A percentile compares a stretch with the other conserved stretches of the same genome.
These are phyloP conservation scores for Drosophila mulleri DNA, from an alignment of 2,888 invertebrate species.

Conservation along the genomic window DNA sequence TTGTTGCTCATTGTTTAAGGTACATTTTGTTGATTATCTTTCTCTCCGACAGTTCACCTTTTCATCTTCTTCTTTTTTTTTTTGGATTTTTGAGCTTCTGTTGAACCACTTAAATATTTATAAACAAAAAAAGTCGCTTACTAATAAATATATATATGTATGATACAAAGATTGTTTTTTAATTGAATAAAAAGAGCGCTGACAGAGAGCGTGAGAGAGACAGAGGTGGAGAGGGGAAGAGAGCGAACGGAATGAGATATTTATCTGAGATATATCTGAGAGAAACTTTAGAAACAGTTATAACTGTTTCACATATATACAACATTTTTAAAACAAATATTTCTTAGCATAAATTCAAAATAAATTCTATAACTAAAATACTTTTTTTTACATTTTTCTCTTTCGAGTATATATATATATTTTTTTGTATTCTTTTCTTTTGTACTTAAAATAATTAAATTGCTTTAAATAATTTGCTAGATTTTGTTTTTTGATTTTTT, in stretches of 20 bases:
- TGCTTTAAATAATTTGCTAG: conserved; percentile 45
- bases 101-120: conserved; percentile 15
- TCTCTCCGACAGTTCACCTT: conserved; percentile 14
- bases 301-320: conserved; percentile 35
- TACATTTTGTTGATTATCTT: conserved; percentile 62
- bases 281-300: conserved; percentile 6
- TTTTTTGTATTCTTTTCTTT: conserved; percentile 22
- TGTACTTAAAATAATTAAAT: conserved; percentile 41
- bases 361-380: conserved; percentile 61
- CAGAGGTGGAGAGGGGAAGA: neutral
- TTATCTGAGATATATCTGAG: neutral
- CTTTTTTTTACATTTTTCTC: conserved; percentile 59
- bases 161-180: conserved; percentile 24
- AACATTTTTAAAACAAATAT: conserved; percentile 39
- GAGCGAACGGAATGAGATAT: conserved; percentile 48
- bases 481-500: conserved; percentile 38
- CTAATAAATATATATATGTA: conserved; percentile 27
- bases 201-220: conserved; percentile 6
- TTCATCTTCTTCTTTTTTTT: conserved; percentile 33
- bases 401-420: conserved; percentile 50
- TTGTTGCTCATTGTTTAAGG: conserved; percentile 62
- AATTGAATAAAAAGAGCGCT: conserved; percentile 16
- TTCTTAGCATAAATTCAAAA: conserved; percentile 22
- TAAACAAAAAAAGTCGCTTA: conserved; percentile 20
- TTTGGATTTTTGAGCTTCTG: conserved; percentile 59